Evolutionary conservation across 2,797 vertebrate species (phyloP), one percentile per base, ranked within the genome.

Genomic region (Notoglanidium macrostoma): DNA sequence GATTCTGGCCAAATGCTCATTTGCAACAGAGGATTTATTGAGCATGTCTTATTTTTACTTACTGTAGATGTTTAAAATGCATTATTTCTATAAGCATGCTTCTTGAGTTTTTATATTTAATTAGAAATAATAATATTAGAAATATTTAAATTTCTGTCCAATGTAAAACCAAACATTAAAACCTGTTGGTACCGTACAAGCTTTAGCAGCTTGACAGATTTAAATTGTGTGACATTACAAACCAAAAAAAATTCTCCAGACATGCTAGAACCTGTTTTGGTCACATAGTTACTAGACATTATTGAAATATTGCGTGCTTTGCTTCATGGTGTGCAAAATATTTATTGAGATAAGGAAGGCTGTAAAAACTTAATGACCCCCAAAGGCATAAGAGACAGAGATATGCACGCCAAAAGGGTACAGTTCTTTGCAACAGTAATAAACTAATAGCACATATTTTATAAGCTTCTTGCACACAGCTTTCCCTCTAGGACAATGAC

Each of bases 251-350:
- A 32, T 82, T 86, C 59, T 44, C 19, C 35, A 67, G 32, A 65
- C 85, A 79, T 76, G 82, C 65, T 88, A 46, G 54, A 88, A 80
- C 89, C 67, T 74, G 87, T 86, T 89, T 35, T 51, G 44, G n/a
- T 83, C 14, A 21, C 81, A 73, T 46, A 63, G 40, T 63, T 49
- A 81, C 17, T 49, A 81, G 67, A 61, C 44, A 49, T 49, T 29
- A 51, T 12, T 11, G 14, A 74, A 68, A 51, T 29, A 80, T 63
- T 21, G 1, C 23, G 2, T 51, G 44, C n/a, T 65, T 32, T 26
- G 40, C 68, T 74, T 63, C 40, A 81, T 70, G 67, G 63, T 40
- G 68, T 35, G 23, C 76, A 73, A 80, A 78, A 72, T 68, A 80
- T 86, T 76, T 85, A 77, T 77, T 85, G 73, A 51, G 72, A 35